Evolutionary conservation across 1,140 invertebrate genomes (phyloP), one percentile per base, ranked within the genome.

Genomic region (Whitmania pigra): DNA sequence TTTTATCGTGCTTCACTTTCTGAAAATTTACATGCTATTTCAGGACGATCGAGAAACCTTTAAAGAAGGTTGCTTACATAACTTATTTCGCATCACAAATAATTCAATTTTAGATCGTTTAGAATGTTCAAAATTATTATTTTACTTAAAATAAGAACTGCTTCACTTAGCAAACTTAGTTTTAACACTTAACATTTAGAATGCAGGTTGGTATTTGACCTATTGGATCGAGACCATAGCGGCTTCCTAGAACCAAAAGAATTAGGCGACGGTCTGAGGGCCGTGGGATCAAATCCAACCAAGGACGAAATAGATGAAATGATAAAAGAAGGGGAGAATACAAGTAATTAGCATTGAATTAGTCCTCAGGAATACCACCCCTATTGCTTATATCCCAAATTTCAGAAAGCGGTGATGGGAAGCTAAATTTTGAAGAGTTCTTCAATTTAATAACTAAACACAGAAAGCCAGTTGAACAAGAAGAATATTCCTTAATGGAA

Each of bases 381-480:
- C 31, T 3, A 4, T 7, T 63, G 18, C 0, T n/a, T n/a, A 63
- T n/a, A 63, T 63, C 22, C 18, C 22, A 63, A 63, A 63, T 63
- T 63, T 15, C 43, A 70, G 69, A 20, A 25, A 70, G 53, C 22
- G 13, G 22, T 13, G 49, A 53, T 25, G 69, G 69, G 25, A 70
- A 53, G 49, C 20, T 70, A 43, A 53, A 54, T 25, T 70, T 70
- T 49, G 53, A 70, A 36, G 69, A 70, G 53, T 70, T 70, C 53
- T 70, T 43, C 49, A 25, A 70, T 18, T 49, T 70, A 25, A 70
- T 70, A 3, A 20, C 3, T 7, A 53, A 53, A 25, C 25, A 70
- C 53, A 25, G 31, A 5, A 70, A 70, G 43, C 13, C 31, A n/a
- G 6, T 9, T 18, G 43, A 70, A 49, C 31, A 70, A 53, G 69